Conservation (phyloP, 2,113 vertebrate species). For the Scolopax mira region DNA sequence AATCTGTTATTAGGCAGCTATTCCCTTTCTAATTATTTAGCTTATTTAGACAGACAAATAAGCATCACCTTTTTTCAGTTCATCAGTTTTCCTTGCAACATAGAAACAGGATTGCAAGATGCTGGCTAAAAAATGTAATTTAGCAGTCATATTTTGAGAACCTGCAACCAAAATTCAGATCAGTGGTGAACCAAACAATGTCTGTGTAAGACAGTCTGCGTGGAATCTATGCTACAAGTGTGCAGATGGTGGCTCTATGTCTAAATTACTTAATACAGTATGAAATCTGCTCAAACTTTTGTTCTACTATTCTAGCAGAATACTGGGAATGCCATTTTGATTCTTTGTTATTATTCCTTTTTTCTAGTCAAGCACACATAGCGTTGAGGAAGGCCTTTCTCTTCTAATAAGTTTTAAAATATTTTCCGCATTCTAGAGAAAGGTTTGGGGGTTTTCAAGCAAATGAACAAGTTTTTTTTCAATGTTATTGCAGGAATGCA, state of each 20-base stretch:
- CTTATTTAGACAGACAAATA: background rate
- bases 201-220: background rate
- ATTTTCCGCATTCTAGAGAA: background rate
- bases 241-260: background rate
- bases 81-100: background rate
- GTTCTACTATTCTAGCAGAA: background rate
- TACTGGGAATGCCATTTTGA: background rate
- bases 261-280: background rate
- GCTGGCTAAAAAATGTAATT: background rate
- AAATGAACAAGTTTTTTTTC: background rate
- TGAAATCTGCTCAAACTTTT: background rate
- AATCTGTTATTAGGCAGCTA: background rate
- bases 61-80: background rate
- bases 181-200: background rate
- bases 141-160: background rate
- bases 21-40: background rate
- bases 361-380: rapidly evolving
- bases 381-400: background rate
- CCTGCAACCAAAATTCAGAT: background rate
- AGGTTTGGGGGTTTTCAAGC: background rate
- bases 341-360: background rate
- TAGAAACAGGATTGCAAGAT: background rate
- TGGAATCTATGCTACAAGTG: background rate
- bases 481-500: background rate
- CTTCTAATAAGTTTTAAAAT: background rate